A percentile compares a stretch with the other conserved stretches of the same genome.
phyloP scores from a whole-genome alignment of 2,797 vertebrate genomes.

The Tiaroga cobitis region DNA sequence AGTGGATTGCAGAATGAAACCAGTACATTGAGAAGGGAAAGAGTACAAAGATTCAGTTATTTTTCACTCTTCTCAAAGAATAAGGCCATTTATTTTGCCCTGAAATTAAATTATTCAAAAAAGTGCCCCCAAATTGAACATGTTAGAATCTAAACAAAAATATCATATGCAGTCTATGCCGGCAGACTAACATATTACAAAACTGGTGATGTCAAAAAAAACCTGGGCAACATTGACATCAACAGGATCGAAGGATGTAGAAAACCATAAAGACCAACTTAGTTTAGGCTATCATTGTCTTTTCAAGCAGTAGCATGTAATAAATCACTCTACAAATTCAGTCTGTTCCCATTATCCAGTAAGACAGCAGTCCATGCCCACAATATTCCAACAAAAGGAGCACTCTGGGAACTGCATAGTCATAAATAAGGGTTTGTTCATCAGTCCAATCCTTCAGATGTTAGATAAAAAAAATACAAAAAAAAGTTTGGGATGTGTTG shows the following conservation, averaged over 20 bases:
- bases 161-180: slow-evolving; percentile 31
- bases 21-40: slow-evolving; percentile 1
- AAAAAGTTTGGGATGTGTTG: slow-evolving; percentile 31
- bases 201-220: slow-evolving; percentile 18
- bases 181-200: slow-evolving; percentile 32
- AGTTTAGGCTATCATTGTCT: neutral
- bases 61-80: slow-evolving; percentile 25
- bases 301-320: slow-evolving; percentile 35
- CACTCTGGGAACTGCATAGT: slow-evolving; percentile 64
- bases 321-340: slow-evolving; percentile 37
- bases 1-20: slow-evolving; percentile 24
- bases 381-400: slow-evolving; percentile 31
- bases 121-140: slow-evolving; percentile 42
- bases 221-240: neutral
- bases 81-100: slow-evolving; percentile 52
- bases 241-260: slow-evolving; percentile 22
- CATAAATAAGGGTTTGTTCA: slow-evolving; percentile 58
- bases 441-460: slow-evolving; percentile 45
- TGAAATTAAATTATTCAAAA: slow-evolving; percentile 44
- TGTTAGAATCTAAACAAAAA: slow-evolving; percentile 35
- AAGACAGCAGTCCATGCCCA: slow-evolving; percentile 25
- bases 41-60: slow-evolving; percentile 15
- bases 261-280: slow-evolving; percentile 12
- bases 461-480: slow-evolving; percentile 40
- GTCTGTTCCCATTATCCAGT: slow-evolving; percentile 34